Evolutionary conservation across 1,140 invertebrate genomes (phyloP), one percentile per base, ranked within the genome.

Genomic region (Hestina assimilis): DNA sequence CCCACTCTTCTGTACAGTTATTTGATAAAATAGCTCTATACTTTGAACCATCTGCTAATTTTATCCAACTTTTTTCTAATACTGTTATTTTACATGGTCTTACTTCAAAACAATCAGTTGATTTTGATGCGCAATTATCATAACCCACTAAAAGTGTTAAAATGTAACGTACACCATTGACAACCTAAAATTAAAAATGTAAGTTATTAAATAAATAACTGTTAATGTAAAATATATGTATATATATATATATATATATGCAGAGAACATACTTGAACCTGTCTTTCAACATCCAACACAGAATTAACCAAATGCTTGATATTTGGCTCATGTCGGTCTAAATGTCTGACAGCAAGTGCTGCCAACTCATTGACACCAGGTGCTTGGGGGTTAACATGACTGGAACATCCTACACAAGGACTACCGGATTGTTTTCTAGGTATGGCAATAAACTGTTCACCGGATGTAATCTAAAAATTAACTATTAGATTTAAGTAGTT

Each of bases 401-500:
- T 73, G 7, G 84, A 68, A 54, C 89, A 90, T 8, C 81, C 87
- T 15, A 81, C 66, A 51, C 89, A 89, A 0, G 69, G 58, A 1
- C 59, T 71, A 28, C 51, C 63, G 9, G 69, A 58, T 51, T 73
- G 59, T 5, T 64, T 63, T 15, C 82, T 66, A n/a, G 80, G 79
- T 31, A 89, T 68, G 23, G 87, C 89, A 26, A 89, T 72, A 50
- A 89, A 89, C 63, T 89, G 83, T 63, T 89, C 89, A 7, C 87
- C 86, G 19, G 89, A 89, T 7, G 83, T 81, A 5, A 75, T 69
- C 89, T 89, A 19, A 19, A 5, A 38, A 19, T 20, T 5, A n/a
- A 56, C n/a, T 40, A 48, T 15, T 8, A 28, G 23, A 28, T 35
- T 15, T 4, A 35, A 14, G 33, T 23, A 3, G 6, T 35, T n/a